These are phyloP conservation scores for Crotalus helleri DNA, from an alignment of 2,113 vertebrate species.

Conservation along the genomic window DNA sequence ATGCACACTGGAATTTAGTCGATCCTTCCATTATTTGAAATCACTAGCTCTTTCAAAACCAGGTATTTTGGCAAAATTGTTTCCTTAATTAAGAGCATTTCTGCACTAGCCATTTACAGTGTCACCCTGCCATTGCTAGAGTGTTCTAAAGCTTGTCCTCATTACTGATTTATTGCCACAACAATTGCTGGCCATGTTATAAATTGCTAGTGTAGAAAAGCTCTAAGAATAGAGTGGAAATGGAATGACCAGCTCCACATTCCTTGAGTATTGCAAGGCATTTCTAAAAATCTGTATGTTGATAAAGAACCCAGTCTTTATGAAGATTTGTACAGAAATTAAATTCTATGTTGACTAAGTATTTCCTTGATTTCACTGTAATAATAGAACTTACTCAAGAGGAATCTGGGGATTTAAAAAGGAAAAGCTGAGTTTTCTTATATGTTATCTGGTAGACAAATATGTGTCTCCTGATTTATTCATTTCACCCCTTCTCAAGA, in stretches of 20 bases:
- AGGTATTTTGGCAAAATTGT: neutral
- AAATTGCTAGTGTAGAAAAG: neutral
- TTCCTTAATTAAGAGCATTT: neutral
- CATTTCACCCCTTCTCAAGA: neutral
- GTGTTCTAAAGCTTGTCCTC: neutral
- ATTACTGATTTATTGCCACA: neutral
- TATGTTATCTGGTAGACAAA: neutral
- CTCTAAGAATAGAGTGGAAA: neutral
- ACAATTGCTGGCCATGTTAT: neutral
- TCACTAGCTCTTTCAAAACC: neutral
- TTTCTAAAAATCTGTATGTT: neutral
- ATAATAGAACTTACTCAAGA: neutral
- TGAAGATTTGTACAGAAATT: neutral
- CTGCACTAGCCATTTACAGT: neutral
- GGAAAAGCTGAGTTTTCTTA: neutral
- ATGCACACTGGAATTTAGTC: neutral
- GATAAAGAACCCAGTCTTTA: neutral
- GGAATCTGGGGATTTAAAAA: neutral
- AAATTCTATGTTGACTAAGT: neutral
- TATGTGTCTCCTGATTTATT: neutral
- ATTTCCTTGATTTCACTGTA: neutral
- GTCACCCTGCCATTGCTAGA: neutral
- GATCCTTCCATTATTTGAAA: neutral
- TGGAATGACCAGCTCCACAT: neutral
- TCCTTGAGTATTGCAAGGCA: neutral